Evolutionary conservation across 2,797 vertebrate species (phyloP).

Genomic region (Margarornis squamiger): DNA sequence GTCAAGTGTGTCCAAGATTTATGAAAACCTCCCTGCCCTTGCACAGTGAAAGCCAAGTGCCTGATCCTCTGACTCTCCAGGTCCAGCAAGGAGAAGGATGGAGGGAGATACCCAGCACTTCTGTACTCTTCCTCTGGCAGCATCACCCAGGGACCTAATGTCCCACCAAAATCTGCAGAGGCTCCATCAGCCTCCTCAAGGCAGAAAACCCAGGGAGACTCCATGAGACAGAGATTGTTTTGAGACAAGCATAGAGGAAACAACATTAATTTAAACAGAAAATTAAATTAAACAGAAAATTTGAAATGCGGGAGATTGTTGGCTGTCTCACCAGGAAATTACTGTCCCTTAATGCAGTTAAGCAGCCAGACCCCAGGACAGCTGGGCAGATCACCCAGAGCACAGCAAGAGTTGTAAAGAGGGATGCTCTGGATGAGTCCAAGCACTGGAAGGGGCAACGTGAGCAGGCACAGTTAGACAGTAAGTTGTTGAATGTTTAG

Average conservation of each 20-base stretch:
- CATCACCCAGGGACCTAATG: not conserved
- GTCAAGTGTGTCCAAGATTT: rapidly evolving
- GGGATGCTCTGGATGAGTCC: not conserved
- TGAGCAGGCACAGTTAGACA: not conserved
- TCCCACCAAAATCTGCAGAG: not conserved
- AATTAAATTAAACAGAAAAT: constrained; percentile 51
- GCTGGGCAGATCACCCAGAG: not conserved
- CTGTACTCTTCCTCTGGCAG: not conserved
- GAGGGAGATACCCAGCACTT: not conserved
- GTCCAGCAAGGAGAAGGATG: not conserved
- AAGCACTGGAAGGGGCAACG: not conserved
- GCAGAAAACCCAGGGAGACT: not conserved
- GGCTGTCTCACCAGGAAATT: constrained; percentile 59
- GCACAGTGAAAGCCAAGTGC: not conserved
- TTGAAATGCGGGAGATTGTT: not conserved
- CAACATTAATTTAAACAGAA: constrained; percentile 10
- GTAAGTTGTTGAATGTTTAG: not conserved
- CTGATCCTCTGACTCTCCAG: not conserved
- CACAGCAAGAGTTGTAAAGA: not conserved
- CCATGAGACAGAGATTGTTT: not conserved
- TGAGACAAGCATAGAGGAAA: not conserved
- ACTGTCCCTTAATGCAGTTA: constrained; percentile 27
- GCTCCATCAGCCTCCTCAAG: rapidly evolving
- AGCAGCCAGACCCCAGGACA: not conserved
- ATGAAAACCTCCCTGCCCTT: not conserved